Conservation (phyloP, 2,113 vertebrate genomes). For the Eurystomus gularis region DNA sequence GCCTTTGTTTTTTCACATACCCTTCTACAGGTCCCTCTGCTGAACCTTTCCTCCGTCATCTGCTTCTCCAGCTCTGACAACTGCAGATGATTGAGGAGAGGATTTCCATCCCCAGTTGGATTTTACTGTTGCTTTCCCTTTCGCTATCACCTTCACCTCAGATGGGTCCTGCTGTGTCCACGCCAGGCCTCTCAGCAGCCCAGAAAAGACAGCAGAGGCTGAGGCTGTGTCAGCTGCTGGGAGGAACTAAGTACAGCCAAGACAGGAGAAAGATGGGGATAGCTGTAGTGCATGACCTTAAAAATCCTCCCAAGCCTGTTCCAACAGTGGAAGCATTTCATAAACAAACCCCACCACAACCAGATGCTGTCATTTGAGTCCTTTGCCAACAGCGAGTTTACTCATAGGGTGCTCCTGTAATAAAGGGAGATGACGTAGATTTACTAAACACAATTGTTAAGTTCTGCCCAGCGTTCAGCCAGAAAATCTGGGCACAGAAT, state of each 20-base stretch:
- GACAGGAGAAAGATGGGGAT: neutral
- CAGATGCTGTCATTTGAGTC: neutral
- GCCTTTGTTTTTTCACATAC: neutral
- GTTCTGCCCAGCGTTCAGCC: neutral
- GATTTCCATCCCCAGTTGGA: neutral
- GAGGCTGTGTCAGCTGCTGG: neutral
- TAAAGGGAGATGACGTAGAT: neutral
- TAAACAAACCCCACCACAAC: neutral
- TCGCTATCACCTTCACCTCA: neutral
- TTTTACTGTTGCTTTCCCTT: neutral
- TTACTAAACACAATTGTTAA: neutral
- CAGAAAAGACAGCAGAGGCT: neutral
- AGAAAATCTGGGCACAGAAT: neutral
- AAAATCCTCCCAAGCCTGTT: neutral
- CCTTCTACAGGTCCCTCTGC: neutral
- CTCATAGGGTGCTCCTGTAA: neutral
- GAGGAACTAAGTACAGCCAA: neutral
- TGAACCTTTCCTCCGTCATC: neutral
- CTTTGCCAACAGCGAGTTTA: neutral
- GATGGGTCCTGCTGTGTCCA: neutral
- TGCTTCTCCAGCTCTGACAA: neutral
- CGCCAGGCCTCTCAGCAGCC: neutral
- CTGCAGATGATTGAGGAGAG: neutral
- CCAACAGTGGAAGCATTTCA: neutral
- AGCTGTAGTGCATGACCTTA: neutral